Base-by-base conservation (phyloP, 2,113 vertebrate species). In the Danionella cerebrum region DNA sequence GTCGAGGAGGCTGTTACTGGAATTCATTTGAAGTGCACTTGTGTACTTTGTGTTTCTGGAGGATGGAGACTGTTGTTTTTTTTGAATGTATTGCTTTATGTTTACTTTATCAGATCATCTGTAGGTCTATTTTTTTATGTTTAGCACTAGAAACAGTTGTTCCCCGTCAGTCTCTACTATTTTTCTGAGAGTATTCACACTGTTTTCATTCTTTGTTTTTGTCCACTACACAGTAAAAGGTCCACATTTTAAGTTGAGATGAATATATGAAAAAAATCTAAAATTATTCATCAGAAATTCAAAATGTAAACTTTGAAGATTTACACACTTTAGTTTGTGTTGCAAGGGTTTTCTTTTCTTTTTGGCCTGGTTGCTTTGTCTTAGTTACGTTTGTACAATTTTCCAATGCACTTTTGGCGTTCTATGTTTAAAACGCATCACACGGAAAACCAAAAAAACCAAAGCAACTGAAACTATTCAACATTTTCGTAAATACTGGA, bases 51-150 rank as follows among this genome's bases (percentile, higher is more conserved):
- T 42, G 55, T 44, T 58, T 58, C 29, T 60, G 24, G 6, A 29
- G 21, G 29, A 44, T 60, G 84, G 86, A 79, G 87, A 39, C 21
- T 48, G 50, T 68, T 59, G 79, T 84, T 84, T 71, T 87, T 76
- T 91, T 85, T 93, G 89, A 93, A 92, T 93, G 90, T 94, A 91
- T 75, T 76, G 76, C 44, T 64, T 78, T 41, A 14, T 18, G 41
- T 64, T 55, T 73, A 14, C 29, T 53, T 44, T 22, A 12, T 5
- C 39, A 6, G 35, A 50, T 38, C 29, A 13, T 54, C 67, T 25
- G n/a, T n/a, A 29, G 19, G 39, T 68, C 63, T 50, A 29, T 36
- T 52, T 27, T 91, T 80, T 90, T 87, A 83, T 78, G 86, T 44
- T 25, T 89, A 90, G 90, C 90, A 91, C 91, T 94, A 85, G 88